A percentile compares a stretch with the other conserved stretches of the same genome.
Conservation (phyloP, 2,113 vertebrate genomes). For the Speoplatyrhinus poulsoni region DNA sequence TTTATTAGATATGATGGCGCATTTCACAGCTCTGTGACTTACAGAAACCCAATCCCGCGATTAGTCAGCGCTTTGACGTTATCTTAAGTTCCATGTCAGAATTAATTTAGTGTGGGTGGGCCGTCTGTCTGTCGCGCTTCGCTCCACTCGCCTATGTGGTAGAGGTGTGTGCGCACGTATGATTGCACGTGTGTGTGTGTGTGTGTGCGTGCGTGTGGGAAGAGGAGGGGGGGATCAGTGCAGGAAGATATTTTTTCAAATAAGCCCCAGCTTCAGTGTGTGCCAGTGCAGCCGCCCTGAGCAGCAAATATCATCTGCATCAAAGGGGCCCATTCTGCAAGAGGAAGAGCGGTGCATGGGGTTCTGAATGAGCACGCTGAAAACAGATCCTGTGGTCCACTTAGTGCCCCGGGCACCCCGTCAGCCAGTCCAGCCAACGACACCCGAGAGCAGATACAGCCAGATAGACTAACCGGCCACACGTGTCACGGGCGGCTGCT, state of each 20-base stretch:
- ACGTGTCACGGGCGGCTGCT: constrained; percentile 60
- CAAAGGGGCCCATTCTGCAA: constrained; percentile 75
- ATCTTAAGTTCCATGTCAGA: constrained; percentile 81
- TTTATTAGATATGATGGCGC: constrained; percentile 81
- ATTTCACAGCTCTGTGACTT: constrained; percentile 79
- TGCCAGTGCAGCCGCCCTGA: constrained; percentile 73
- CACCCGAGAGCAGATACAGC: constrained; percentile 60
- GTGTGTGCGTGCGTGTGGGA: too few relatives aligned
- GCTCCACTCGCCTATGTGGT: constrained; percentile 61
- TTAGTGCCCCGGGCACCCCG: constrained; percentile 66
- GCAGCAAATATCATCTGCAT: constrained; percentile 79
- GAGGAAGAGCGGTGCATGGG: constrained; percentile 63
- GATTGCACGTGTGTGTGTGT: too few relatives aligned
- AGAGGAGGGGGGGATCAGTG: constrained; percentile 35
- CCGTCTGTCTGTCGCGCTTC: constrained; percentile 72
- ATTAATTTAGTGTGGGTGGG: constrained; percentile 78
- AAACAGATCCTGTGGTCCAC: constrained; percentile 74
- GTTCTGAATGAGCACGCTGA: constrained; percentile 68
- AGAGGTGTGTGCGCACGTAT: constrained; percentile 23
- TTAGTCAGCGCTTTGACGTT: constrained; percentile 78
- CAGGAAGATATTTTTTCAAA: constrained; percentile 74
- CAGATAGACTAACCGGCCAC: constrained; percentile 62
- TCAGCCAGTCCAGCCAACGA: constrained; percentile 41
- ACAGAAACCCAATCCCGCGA: constrained; percentile 79
- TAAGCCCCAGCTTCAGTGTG: constrained; percentile 71